Base-by-base conservation (phyloP, 2,113 vertebrate genomes). In the Tragelaphus scriptus region DNA sequence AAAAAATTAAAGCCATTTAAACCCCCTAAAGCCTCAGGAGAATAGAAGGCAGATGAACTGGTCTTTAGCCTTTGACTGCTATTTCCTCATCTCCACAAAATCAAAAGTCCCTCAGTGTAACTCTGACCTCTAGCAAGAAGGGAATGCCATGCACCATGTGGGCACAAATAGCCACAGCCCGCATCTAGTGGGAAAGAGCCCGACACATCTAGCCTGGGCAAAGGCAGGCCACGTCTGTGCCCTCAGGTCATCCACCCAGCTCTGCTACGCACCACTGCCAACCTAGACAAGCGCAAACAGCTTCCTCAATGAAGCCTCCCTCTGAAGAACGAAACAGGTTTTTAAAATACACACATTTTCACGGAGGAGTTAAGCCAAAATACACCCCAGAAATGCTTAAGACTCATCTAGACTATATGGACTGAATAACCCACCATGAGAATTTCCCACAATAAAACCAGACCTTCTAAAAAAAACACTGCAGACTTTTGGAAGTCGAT, bases 131-230 rank as follows among this genome's bases (percentile, higher is more conserved):
- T 0, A 12, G 84, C 58, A 25, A 49, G 3, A 21, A 44, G 5
- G 5, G 55, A 51, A 17, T 0, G 4, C 49, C 85, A 80, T 0
- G 1, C 1, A 0, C 28, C 32, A 0, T 1, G 23, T 6, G 5
- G 80, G 61, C 5, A 19, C 21, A 17, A 21, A 65, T 1, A 5
- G 53, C 16, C 8, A 44, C 13, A 16, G n/a, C 53, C 68, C 5
- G 0, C 2, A 25, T 21, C 53, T n/a, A 0, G 2, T 6, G 15
- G 26, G 28, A n/a, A 32, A 51, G 26, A 32, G 51, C 47, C 3
- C 21, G 49, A 36, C 0, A 0, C 0, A 0, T 1, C 25, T 36
- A 25, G 55, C 8, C 7, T 0, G 0, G 3, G 56, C 25, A 4
- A 7, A 68, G 36, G 75, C 5, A 2, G 21, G 51, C 32, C 32